Base-by-base conservation (phyloP, 2,888 invertebrate genomes). In the Cosmia trapezina region DNA sequence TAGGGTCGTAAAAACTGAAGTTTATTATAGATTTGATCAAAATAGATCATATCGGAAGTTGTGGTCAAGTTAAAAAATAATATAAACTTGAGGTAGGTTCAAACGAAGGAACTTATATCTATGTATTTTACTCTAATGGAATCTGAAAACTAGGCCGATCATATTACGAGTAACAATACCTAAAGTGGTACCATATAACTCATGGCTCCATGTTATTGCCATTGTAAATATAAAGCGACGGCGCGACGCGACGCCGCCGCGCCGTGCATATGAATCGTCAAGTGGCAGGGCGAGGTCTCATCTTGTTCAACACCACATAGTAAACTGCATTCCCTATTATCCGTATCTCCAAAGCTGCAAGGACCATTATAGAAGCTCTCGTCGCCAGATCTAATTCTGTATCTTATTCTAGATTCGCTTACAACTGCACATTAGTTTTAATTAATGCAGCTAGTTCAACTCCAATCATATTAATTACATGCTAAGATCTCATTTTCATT, bases 381-480 rank as follows among this genome's bases (percentile, higher is more conserved):
- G 11, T 8, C n/a, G 28, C 11, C 47, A 60, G n/a, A 66, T 47
- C 47, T 66, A 76, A 68, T 33, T 69, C 45, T 64, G 81, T 64
- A 77, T 72, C 76, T 77, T 74, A 87, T 85, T 88, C 85, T 88
- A 87, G 87, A 83, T 87, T 86, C 79, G 82, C 81, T 86, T 79
- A 84, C 86, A 87, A 88, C 83, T 87, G 85, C 87, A 89, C 87
- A 88, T 91, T 89, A 88, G 85, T 88, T 89, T 89, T 90, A 87
- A 91, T 91, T 90, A 89, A 87, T 81, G 78, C 86, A 86, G 88
- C 87, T 86, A 86, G 86, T 88, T 89, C 86, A 92, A 90, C 91
- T 91, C 89, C 87, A 90, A 87, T 90, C 90, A 86, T 92, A 91
- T 91, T 91, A 91, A 91, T 91, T 90, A 85, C 84, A 73, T 53